Base-by-base conservation (phyloP, 2,888 invertebrate species). In the Ptilodon capucinus region DNA sequence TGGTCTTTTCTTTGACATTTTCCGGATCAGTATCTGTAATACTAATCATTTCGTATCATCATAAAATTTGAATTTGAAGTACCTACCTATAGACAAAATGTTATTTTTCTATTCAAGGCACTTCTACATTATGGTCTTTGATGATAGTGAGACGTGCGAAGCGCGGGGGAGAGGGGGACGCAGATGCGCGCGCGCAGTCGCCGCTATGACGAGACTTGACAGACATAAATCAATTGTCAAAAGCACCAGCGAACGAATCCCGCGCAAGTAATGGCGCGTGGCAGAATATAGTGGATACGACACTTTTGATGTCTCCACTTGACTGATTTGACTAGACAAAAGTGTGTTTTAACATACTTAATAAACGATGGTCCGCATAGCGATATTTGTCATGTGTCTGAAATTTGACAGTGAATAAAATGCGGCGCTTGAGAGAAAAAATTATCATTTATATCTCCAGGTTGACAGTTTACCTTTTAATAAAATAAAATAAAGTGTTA, bases 201-300 rank as follows among this genome's bases (percentile, higher is more conserved):
- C 81, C 84, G 77, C 79, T 70, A 73, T 90, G 89, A 90, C 87
- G 89, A 83, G 85, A 75, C 85, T 73, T 91, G 90, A 91, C 87
- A 81, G 89, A 83, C 89, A 90, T 91, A 91, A 91, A 91, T 91
- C 90, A 91, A 89, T 90, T 90, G 90, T 89, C 89, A 90, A 80
- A 81, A 84, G 77, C 82, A 79, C 67, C 60, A 51, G 77, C 81
- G 77, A 80, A 25, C 25, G 40, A 84, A 88, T 87, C 87, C 85
- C 76, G 71, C 64, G 71, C 73, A 76, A 79, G 81, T 84, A 81
- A 84, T 84, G 79, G 83, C 65, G 69, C 58, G 68, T 56, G 72
- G 54, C 65, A 65, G 74, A 58, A 48, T 69, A 62, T 42, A 76
- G 68, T 83, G 85, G 88, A 89, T 70, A 65, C 40, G 67, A 53